Percentiles rank a stretch among this genome's conserved stretches.
Evolutionary conservation across 2,888 invertebrate genomes (phyloP).

Genomic region (Eudasyphora cyanicolor): DNA sequence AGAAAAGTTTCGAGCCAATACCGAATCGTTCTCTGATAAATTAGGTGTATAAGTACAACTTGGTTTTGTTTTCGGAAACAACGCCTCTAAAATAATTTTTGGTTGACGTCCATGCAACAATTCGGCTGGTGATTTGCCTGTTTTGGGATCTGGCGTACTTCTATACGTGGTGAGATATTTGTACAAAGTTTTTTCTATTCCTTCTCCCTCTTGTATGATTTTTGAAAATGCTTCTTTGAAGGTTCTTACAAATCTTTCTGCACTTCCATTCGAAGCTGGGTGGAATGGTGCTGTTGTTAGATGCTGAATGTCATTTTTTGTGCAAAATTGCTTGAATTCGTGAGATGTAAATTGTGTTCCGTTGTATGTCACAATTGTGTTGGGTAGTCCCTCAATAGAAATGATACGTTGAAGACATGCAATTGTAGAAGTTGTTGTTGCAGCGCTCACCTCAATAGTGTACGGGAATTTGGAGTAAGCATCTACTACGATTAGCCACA

Average conservation of each 20-base stretch:
- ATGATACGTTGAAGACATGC: conserved; percentile 65
- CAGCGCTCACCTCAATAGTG: conserved; percentile 49
- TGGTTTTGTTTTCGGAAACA: conserved; percentile 25
- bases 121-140: too few relatives aligned
- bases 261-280: too few relatives aligned
- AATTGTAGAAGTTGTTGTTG: conserved; percentile 65
- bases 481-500: conserved; percentile 54
- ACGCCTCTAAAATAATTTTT: conserved; percentile 37
- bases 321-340: too few relatives aligned
- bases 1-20: background rate
- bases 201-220: too few relatives aligned
- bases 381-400: conserved; percentile 50
- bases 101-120: too few relatives aligned
- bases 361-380: too few relatives aligned
- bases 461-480: conserved; percentile 47
- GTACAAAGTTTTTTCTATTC: too few relatives aligned
- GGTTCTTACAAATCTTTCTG: too few relatives aligned
- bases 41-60: background rate
- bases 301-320: conserved; percentile 46
- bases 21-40: background rate
- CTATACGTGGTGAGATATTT: too few relatives aligned
- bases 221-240: too few relatives aligned
- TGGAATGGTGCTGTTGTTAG: conserved; percentile 47
- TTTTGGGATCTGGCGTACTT: too few relatives aligned
- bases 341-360: too few relatives aligned